These are phyloP conservation scores for Leptatherina wallacei DNA, from an alignment of 2,797 vertebrate genomes.

Conservation along the genomic window DNA sequence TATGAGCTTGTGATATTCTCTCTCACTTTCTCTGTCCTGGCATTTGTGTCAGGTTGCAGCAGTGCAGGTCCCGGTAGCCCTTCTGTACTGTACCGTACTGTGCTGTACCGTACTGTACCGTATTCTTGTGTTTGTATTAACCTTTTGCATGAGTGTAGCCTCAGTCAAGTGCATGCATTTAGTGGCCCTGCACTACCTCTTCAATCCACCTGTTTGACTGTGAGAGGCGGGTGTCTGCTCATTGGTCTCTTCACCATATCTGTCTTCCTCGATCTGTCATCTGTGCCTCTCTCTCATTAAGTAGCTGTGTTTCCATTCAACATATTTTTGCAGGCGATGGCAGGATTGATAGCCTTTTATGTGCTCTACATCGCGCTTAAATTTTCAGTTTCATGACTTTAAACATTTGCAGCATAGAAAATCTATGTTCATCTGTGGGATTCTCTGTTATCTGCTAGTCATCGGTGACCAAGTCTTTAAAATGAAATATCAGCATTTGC, in stretches of 20 bases:
- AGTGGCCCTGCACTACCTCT: slow-evolving; percentile 78
- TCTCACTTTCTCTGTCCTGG: slow-evolving; percentile 54
- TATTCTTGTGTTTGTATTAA: slow-evolving; percentile 72
- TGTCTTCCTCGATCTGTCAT: slow-evolving; percentile 15
- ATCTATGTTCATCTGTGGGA: too few species aligned
- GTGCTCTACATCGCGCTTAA: neutral
- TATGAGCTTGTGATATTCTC: slow-evolving; percentile 71
- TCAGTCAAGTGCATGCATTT: slow-evolving; percentile 77
- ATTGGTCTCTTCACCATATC: slow-evolving; percentile 13
- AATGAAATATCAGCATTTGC: too few species aligned
- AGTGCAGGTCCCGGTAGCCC: slow-evolving; percentile 79
- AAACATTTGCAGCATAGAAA: too few species aligned
- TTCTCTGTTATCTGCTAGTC: too few species aligned
- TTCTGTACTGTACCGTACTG: slow-evolving; percentile 76
- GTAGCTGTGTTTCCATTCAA: slow-evolving; percentile 56
- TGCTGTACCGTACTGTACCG: slow-evolving; percentile 70
- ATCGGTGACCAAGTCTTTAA: too few species aligned
- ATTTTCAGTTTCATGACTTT: too few species aligned
- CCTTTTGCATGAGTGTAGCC: slow-evolving; percentile 81
- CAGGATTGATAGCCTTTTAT: neutral
- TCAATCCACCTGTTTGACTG: slow-evolving; percentile 41
- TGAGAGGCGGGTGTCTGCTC: slow-evolving; percentile 12
- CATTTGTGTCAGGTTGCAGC: slow-evolving; percentile 72
- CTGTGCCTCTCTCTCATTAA: slow-evolving; percentile 16
- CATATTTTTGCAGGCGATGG: neutral